Evolutionary conservation across 2,113 vertebrate genomes (phyloP).

Genomic region (Corythaixoides concolor): DNA sequence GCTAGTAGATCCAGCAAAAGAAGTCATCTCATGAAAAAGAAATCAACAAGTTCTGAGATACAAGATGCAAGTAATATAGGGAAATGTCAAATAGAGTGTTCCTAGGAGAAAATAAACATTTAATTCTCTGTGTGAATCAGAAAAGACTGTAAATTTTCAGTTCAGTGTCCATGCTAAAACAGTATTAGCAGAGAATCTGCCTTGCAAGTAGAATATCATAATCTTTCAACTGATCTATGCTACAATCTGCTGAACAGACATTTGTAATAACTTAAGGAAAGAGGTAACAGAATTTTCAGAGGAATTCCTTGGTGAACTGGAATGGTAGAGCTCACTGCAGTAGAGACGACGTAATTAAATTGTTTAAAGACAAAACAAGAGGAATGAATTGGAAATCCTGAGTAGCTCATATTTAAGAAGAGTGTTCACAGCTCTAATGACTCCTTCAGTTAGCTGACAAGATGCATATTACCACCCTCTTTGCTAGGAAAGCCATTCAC

Average conservation of each 20-base stretch:
- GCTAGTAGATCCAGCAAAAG: neutral
- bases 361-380: neutral
- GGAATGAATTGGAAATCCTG: neutral
- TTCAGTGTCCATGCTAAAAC: neutral
- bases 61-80: neutral
- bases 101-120: neutral
- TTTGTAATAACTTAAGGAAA: neutral
- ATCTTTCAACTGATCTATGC: neutral
- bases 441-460: neutral
- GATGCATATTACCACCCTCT: accelerated
- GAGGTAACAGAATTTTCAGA: neutral
- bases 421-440: neutral
- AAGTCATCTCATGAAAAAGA: neutral
- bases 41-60: neutral
- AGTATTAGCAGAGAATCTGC: neutral
- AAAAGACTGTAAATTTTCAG: neutral
- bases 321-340: neutral
- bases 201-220: neutral
- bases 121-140: neutral
- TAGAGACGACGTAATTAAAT: neutral
- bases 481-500: neutral
- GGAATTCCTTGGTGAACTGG: neutral
- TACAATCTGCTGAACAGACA: neutral
- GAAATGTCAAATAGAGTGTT: neutral
- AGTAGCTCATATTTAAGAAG: neutral